Evolutionary conservation across 2,797 vertebrate species (phyloP), one percentile per base, ranked within the genome.

Genomic region (Tenualosa ilisha): DNA sequence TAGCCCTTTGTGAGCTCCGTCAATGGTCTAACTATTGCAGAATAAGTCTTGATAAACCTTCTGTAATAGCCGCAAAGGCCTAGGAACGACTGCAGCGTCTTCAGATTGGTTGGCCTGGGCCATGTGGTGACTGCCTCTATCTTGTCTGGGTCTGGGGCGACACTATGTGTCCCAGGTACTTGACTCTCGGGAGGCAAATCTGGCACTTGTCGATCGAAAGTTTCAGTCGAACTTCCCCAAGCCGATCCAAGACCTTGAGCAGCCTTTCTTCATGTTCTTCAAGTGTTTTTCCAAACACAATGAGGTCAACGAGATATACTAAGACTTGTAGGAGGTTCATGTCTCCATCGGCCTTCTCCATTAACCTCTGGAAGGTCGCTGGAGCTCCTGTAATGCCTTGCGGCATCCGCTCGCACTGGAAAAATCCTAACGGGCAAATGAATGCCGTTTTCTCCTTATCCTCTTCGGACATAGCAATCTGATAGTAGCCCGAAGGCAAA

Each of bases 131-230:
- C 85, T 0, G 81, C 88, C 11, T 86, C 72, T 0, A 89, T 83
- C 61, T 86, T 87, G 22, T 13, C 40, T 0, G 81, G 85, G 12
- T 87, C 86, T 0, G 86, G 26, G 2, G 83, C 61, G 86, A 86
- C 20, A 88, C 85, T 13, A 89, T 86, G 26, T 89, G 88, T 0
- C 82, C 86, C 2, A 89, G 51, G 15, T 88, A 86, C 5, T 86
- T 89, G 6, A 87, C 85, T 11, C 54, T 51, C 0, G 86, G 24
- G 6, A 63, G 49, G 17, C 81, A 88, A 65, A 89, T 82, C 37
- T 88, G 86, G 4, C 89, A 87, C 9, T 79, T 84, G 68, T 81
- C 51, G 0, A 84, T 5, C 5, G 49, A 84, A 22, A 84, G 24
- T n/a, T 84, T 13, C 15, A 84, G 26, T 13, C 84, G 68, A 79